Base-by-base conservation (phyloP, 2,797 vertebrate genomes). In the Danionella dracula region DNA sequence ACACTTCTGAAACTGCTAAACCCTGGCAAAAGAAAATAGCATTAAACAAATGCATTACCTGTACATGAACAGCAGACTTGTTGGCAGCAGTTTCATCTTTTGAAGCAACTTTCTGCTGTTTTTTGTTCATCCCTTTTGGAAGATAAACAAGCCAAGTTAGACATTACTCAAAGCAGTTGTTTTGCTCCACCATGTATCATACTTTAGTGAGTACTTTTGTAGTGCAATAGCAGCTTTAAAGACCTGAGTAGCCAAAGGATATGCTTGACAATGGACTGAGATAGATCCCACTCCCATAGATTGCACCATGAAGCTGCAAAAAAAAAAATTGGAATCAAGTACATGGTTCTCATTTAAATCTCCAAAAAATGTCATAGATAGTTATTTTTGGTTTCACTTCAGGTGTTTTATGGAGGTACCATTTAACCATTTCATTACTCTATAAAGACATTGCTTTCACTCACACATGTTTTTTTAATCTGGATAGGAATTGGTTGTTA, bases 191-290 rank as follows among this genome's bases (percentile, higher is more conserved):
- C n/a, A n/a, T n/a, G n/a, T n/a, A n/a, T n/a, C n/a, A n/a, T n/a
- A n/a, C n/a, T n/a, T n/a, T n/a, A n/a, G n/a, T n/a, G n/a, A n/a
- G n/a, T n/a, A n/a, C n/a, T n/a, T n/a, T n/a, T n/a, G n/a, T n/a
- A n/a, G n/a, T n/a, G n/a, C n/a, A n/a, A n/a, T n/a, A n/a, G n/a
- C n/a, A n/a, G n/a, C n/a, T n/a, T n/a, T 55, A 23, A 29, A 82
- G 76, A 93, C 92, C 93, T 93, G 93, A 94, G 92, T 94, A 94
- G 80, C 93, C 93, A 83, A 94, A 94, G 79, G 92, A 94, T 87
- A 94, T 93, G 89, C 93, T 94, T 77, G 92, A 93, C 87, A 94
- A 88, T 73, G 93, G 93, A 81, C 93, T 94, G 84, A 94, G 91
- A 82, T 94, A 94, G 69, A 94, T 94, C 72, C 93, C 93, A 83